Conservation (phyloP, 2,797 vertebrate species). For the Platyrinchus mystaceus region DNA sequence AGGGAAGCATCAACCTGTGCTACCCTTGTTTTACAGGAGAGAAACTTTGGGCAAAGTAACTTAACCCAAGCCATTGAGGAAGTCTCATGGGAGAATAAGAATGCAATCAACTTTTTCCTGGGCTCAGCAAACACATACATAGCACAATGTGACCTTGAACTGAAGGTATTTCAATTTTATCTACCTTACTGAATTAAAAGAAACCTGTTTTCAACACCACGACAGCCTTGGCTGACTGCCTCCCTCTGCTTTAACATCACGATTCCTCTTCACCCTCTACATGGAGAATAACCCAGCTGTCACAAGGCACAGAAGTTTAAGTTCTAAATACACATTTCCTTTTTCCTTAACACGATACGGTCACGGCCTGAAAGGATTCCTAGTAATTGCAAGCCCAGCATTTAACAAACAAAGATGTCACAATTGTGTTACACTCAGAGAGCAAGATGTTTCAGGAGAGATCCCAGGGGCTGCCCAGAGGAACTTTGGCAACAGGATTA, state of each 20-base stretch:
- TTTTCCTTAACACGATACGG: background rate
- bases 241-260: background rate
- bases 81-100: background rate
- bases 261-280: background rate
- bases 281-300: background rate
- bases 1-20: background rate
- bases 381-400: slow-evolving; percentile 35
- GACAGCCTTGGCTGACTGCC: background rate
- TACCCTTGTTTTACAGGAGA: background rate
- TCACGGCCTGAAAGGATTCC: slow-evolving; percentile 14
- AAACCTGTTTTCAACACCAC: background rate
- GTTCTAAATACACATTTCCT: background rate
- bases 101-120: background rate
- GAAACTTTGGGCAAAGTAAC: background rate
- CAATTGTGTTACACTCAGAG: background rate
- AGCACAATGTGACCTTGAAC: background rate
- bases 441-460: background rate
- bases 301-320: background rate
- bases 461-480: slow-evolving; percentile 2
- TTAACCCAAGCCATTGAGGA: background rate
- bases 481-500: slow-evolving; percentile 36
- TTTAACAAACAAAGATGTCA: slow-evolving; percentile 11
- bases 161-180: slow-evolving; percentile 13
- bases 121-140: background rate
- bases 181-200: background rate